Percentiles rank a stretch among this genome's conserved stretches.
These are phyloP conservation scores for Geodia barretti DNA, from an alignment of 37 sponge, comb jelly and placozoan genomes.

Conservation along the genomic window DNA sequence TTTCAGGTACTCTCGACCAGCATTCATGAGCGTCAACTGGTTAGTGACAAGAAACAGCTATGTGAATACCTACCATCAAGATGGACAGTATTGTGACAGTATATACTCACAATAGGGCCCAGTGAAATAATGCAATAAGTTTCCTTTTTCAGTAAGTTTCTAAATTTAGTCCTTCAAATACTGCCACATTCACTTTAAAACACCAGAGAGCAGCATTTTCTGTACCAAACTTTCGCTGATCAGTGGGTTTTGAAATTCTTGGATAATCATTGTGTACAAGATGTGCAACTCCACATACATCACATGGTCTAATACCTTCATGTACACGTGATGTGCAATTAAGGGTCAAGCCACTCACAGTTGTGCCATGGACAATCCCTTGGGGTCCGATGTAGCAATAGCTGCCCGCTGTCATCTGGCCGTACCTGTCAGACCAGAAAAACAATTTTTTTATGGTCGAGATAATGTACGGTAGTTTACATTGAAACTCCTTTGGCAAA, in stretches of 20 bases:
- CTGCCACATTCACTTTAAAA: no score
- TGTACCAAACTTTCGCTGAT: no score
- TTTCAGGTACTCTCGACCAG: conserved; percentile 87
- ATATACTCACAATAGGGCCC: background rate
- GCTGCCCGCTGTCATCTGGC: conserved; percentile 99
- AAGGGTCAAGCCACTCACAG: conserved; percentile 43
- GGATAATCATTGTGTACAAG: no score
- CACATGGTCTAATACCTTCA: no score
- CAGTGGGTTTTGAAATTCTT: no score
- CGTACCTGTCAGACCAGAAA: conserved; percentile 69
- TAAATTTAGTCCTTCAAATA: no score
- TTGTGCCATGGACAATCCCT: conserved; percentile 99
- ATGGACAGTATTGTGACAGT: background rate
- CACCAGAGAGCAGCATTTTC: no score
- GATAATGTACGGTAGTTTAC: conserved; percentile 31
- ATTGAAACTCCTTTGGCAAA: conserved; percentile 98
- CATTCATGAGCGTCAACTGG: conserved; percentile 86
- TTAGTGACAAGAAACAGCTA: background rate
- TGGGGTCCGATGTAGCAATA: conserved; percentile 99
- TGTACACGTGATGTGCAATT: background rate
- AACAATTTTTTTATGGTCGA: no score
- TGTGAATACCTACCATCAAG: background rate
- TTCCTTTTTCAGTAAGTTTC: background rate
- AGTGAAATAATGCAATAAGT: background rate
- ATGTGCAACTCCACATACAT: no score